phyloP scores from a whole-genome alignment of 2,113 vertebrate species.

The Hippocampus guttulatus region DNA sequence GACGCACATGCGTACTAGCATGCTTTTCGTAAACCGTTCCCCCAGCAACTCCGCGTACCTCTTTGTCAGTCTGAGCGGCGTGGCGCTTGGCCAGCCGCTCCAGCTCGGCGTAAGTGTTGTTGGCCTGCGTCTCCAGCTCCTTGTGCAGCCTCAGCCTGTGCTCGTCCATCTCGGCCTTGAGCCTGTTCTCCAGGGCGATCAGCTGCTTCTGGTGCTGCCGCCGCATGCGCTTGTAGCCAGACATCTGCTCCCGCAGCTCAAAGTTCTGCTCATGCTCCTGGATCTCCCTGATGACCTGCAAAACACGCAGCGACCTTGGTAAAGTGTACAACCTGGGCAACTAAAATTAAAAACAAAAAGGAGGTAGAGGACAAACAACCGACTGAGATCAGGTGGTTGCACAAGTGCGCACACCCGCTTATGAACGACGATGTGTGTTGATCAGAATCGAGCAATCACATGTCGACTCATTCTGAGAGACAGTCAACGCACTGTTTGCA shows the following conservation, averaged over 20 bases:
- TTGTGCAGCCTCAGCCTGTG: constrained; percentile 98
- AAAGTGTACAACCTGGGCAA: too few relatives aligned
- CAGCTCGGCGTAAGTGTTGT: constrained; percentile 98
- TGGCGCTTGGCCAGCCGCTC: constrained; percentile 99
- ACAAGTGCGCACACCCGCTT: too few relatives aligned
- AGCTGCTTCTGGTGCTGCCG: constrained; percentile 99
- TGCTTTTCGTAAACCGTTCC: too few relatives aligned
- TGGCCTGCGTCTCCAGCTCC: constrained; percentile 97
- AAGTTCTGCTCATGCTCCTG: constrained; percentile 99
- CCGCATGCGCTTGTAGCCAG: constrained; percentile 99
- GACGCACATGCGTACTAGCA: too few relatives aligned
- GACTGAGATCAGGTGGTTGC: too few relatives aligned
- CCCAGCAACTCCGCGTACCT: constrained; percentile 69
- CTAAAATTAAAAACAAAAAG: too few relatives aligned
- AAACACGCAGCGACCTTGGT: neutral
- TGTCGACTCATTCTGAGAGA: too few relatives aligned
- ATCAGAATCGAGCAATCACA: too few relatives aligned
- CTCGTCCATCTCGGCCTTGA: constrained; percentile 99
- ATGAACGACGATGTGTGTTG: too few relatives aligned
- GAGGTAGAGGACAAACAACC: too few relatives aligned
- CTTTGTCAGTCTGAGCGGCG: constrained; percentile 90
- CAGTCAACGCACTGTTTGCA: too few relatives aligned
- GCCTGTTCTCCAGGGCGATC: constrained; percentile 99
- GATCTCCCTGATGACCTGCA: constrained; percentile 97
- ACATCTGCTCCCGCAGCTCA: constrained; percentile 99